Evolutionary conservation across 2,888 invertebrate species (phyloP).

Genomic region (Polyommatus icarus): DNA sequence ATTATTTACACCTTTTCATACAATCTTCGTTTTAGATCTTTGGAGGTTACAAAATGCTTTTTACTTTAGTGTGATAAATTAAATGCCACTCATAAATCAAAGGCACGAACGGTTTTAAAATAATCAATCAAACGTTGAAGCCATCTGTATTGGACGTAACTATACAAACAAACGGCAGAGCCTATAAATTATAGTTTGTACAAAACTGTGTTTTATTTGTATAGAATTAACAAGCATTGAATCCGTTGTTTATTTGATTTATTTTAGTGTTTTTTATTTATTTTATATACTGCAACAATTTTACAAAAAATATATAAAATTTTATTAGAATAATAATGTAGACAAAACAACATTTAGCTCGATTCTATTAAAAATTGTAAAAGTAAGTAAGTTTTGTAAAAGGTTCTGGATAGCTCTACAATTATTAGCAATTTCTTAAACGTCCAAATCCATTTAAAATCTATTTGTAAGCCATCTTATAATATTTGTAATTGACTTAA

Average conservation of each 20-base stretch:
- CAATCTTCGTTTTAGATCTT: no score
- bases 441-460: background rate
- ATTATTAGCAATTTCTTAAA: background rate
- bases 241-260: background rate
- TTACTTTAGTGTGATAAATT: slow-evolving; percentile 8
- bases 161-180: slow-evolving; percentile 26
- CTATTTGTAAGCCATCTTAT: slow-evolving; percentile 41
- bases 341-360: background rate
- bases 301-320: background rate
- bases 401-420: background rate
- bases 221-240: slow-evolving; percentile 26
- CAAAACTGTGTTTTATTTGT: slow-evolving; percentile 25
- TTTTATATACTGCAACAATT: background rate
- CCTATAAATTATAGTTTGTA: slow-evolving; percentile 26
- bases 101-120: slow-evolving; percentile 19
- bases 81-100: slow-evolving; percentile 30
- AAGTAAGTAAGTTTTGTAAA: no score
- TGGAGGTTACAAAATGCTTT: no score
- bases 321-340: no score
- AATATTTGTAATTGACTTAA: slow-evolving; percentile 64
- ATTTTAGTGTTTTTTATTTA: background rate
- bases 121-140: slow-evolving; percentile 29
- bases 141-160: slow-evolving; percentile 28
- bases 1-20: no score
- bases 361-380: background rate